Evolutionary conservation across 2,797 vertebrate species (phyloP), one percentile per base, ranked within the genome.

Genomic region (Mormyrops boulengeri): DNA sequence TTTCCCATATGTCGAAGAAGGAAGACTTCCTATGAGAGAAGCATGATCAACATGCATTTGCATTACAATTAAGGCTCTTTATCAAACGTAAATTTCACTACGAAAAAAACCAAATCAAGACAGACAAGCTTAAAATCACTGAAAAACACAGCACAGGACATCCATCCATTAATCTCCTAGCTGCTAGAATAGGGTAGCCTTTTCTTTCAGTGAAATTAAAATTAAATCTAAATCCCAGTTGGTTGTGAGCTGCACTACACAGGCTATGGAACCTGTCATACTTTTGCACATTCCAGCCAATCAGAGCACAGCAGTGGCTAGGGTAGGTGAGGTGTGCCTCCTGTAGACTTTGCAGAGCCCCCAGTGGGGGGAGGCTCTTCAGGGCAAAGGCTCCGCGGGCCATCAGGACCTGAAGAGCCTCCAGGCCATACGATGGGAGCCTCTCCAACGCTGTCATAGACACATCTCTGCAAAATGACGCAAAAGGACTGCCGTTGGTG

Each of bases 301-400:
- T 94, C 91, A 98, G 96, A 34, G 97, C 95, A 85, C 97, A 98
- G 93, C 97, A 98, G 94, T 98, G 97, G 91, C 97, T 98, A 91
- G 97, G 97, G 90, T 97, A 98, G 0, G 97, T 98, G 89, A 98
- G 92, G 14, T 95, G 94, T 57, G 97, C 97, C 50, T 96, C 95
- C 91, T 96, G 92, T 62, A 98, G 95, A 87, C 90, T 97, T 90
- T 92, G 91, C 88, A 98, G 96, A 88, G 96, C 96, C 89, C 95
- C 95, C 91, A 97, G 94, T 0, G 96, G 93, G 88, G 97, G 97
- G 88, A 98, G 87, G 85, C 95, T 96, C 95, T 97, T 98, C 85
- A 98, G 93, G 0, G 94, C 94, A 41, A 97, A 97, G 1, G 96
- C 95, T 0, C 96, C 96, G 0, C 89, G 95, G 89, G 97, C 97